These are phyloP conservation scores for Eidolon helvum DNA, from an alignment of 2,113 vertebrate species.

Conservation along the genomic window DNA sequence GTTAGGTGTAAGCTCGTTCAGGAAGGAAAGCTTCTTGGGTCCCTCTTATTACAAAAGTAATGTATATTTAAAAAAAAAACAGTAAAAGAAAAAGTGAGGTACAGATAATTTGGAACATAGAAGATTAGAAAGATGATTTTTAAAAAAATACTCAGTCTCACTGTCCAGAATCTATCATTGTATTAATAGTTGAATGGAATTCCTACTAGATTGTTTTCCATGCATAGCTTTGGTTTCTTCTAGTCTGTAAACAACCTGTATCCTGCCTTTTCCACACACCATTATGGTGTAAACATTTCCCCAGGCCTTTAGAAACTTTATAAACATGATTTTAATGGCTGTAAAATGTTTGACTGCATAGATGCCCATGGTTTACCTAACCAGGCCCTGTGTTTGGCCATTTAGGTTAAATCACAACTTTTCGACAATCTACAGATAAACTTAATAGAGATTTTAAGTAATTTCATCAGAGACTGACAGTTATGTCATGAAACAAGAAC, in stretches of 20 bases:
- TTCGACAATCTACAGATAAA: conserved; percentile 43
- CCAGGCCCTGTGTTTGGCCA: neutral
- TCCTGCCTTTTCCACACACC: conserved; percentile 34
- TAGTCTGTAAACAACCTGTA: neutral
- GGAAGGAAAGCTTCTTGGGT: neutral
- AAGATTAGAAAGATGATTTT: neutral
- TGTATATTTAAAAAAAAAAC: neutral
- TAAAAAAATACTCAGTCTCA: neutral
- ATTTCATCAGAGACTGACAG: neutral
- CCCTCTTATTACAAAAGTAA: neutral
- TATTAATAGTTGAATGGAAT: conserved; percentile 13
- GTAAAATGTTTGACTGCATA: conserved; percentile 19
- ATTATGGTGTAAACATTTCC: conserved; percentile 53
- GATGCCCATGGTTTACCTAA: conserved; percentile 30
- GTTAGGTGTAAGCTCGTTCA: neutral
- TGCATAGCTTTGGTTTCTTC: neutral
- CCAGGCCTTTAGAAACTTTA: conserved; percentile 42
- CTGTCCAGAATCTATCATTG: neutral
- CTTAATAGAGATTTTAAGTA: conserved; percentile 9
- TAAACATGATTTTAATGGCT: conserved; percentile 38
- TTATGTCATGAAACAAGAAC: neutral
- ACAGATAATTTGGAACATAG: neutral
- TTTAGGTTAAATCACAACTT: conserved; percentile 29
- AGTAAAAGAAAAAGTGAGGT: neutral
- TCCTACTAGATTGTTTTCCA: conserved; percentile 20